A percentile compares a stretch with the other conserved stretches of the same genome.
Evolutionary conservation across 2,797 vertebrate species (phyloP).

Genomic region (Acipenser oxyrinchus): DNA sequence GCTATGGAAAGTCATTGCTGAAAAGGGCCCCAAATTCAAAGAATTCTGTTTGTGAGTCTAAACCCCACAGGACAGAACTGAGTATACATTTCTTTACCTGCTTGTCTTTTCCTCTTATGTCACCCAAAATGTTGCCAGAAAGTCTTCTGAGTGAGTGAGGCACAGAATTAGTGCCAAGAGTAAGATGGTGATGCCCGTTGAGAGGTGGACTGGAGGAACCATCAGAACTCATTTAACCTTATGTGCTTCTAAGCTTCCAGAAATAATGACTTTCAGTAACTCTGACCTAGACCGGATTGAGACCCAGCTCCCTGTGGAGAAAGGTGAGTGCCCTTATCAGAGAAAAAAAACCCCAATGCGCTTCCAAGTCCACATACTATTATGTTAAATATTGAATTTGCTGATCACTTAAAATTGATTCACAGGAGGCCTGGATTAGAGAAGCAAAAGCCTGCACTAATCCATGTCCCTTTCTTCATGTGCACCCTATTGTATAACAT

Average conservation of each 20-base stretch:
- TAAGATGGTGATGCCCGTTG: not conserved
- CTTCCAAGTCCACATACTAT: constrained; percentile 8
- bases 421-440: no score
- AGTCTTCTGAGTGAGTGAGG: not conserved
- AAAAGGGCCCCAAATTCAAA: no score
- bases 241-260: constrained; percentile 17
- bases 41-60: not conserved
- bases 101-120: no score
- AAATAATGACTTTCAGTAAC: constrained; percentile 19
- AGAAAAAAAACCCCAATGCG: not conserved
- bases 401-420: constrained; percentile 11
- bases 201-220: constrained; percentile 1
- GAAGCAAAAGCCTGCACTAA: no score
- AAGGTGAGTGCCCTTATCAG: constrained; percentile 9
- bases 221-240: constrained; percentile 7
- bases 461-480: no score
- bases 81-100: no score
- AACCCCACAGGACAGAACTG: not conserved
- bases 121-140: not conserved
- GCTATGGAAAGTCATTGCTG: no score
- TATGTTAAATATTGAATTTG: constrained; percentile 20
- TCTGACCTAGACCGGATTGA: constrained; percentile 16
- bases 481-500: no score
- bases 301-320: constrained; percentile 11
- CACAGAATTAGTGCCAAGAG: not conserved